Conservation (phyloP, 2,888 invertebrate genomes). For the Lysandra bellargus region DNA sequence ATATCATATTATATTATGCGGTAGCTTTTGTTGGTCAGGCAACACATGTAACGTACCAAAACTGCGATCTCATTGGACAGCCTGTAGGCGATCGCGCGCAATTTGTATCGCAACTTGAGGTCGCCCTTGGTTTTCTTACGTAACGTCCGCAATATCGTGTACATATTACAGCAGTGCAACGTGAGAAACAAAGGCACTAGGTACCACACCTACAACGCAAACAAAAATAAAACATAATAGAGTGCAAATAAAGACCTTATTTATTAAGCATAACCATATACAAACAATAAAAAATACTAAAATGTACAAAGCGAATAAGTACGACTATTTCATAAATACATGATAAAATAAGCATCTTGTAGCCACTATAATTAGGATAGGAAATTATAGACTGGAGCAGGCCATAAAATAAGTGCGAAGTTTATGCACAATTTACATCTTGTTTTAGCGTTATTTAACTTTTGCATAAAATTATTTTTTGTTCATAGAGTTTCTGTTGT, state of each 20-base stretch:
- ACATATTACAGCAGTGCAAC: conserved; percentile 93
- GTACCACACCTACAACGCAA: conserved; percentile 85
- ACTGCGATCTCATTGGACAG: conserved; percentile 70
- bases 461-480: not conserved
- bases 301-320: conserved; percentile 42
- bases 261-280: conserved; percentile 53
- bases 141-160: conserved; percentile 92
- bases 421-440: not conserved
- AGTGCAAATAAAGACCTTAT: conserved; percentile 63
- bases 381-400: not conserved
- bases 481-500: not conserved
- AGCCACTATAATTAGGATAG: conserved; percentile 14
- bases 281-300: conserved; percentile 42
- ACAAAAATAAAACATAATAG: conserved; percentile 51
- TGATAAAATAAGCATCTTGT: conserved; percentile 24
- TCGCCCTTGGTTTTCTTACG: conserved; percentile 88
- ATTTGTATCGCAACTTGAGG: conserved; percentile 81
- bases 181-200: conserved; percentile 91
- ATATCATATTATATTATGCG: not conserved
- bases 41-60: conserved; percentile 63
- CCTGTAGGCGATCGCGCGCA: conserved; percentile 76
- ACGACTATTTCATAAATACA: conserved; percentile 34
- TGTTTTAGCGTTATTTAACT: not conserved
- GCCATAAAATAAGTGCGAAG: not conserved
- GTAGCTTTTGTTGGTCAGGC: not conserved